Evolutionary conservation across 2,888 invertebrate species (phyloP), one percentile per base, ranked within the genome.

Genomic region (Phaedon cochleariae): DNA sequence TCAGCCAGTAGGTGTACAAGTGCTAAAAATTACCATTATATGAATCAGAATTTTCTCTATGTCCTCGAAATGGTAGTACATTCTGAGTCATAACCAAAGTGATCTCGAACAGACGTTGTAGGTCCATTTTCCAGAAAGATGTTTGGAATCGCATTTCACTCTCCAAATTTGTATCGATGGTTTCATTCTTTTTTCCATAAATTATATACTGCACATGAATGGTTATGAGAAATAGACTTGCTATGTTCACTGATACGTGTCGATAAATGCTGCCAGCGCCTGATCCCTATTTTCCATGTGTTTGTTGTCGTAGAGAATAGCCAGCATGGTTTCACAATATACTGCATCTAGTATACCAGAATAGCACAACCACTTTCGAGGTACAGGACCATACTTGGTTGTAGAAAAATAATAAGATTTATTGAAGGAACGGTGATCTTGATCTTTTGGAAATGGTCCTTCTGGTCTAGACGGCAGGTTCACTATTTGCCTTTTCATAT

Each of bases 1-100:
- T 66, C 62, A 12, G 75, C 69, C 26, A 76, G 41, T 55, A 76
- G 63, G 45, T 73, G 21, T 45, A 74, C 75, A 64, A 41, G 18
- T 22, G 55, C 67, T 51, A 76, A 72, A 76, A 77, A 67, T 75
- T 76, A 45, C 71, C 73, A 60, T 72, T 54, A 54, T 61, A 64
- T 29, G 21, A 34, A 20, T 64, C 57, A 41, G 51, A 51, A n/a
- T 67, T 45, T 58, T 69, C 69, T 59, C 55, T 26, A 61, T 69
- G 66, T 48, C 68, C 70, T 46, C 71, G 12, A 41, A 73, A 71
- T 46, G 69, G 58, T 12, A 71, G 54, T 29, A 37, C 61, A 67
- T 37, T 62, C 57, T 71, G 66, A 59, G 69, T 60, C 37, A 73
- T 34, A 3, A 41, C 26, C 18, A 73, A 10, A 9, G 61, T 71